Evolutionary conservation across 1,140 invertebrate genomes (phyloP), one percentile per base, ranked within the genome.

Genomic region (Pseudomyrmex flavicornis): DNA sequence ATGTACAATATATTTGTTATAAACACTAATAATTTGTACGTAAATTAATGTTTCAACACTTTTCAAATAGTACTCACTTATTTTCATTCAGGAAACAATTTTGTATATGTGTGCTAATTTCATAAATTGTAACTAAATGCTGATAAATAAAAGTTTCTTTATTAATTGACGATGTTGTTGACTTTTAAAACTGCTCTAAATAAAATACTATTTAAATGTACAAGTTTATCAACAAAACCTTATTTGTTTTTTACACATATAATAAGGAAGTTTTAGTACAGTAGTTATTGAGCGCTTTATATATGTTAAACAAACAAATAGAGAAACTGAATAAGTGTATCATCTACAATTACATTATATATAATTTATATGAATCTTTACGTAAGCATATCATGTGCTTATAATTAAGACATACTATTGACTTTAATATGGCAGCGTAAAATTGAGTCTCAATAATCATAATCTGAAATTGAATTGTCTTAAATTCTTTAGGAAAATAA

Each of bases 371-470:
- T 17, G 65, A 50, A 75, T 35, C 35, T 35, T 35, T 35, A 35
- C 35, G 0, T 35, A 35, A 35, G 35, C 35, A 35, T 35, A 35
- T 35, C 5, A 7, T 35, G 22, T 68, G 68, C 10, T 8, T 44
- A 61, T 61, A 61, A 22, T 77, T 48, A 76, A 76, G 26, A 75
- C 63, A 15, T 75, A 63, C 13, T 46, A 70, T 26, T 8, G 8
- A 65, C 58, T 72, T 13, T 56, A 52, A 79, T 46, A 84, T 79
- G 74, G 62, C 74, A 77, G 62, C 35, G 15, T 77, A 70, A 75
- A 75, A 85, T 50, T 13, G 83, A 68, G 69, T 52, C 20, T 84
- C 68, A 66, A 35, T 79, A 61, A 72, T 52, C 12, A 20, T 15
- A 46, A 54, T 17, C 22, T 17, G 50, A 80, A 62, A 56, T n/a